Base-by-base conservation (phyloP, 2,888 invertebrate genomes). In the Drosophila engyochracea region DNA sequence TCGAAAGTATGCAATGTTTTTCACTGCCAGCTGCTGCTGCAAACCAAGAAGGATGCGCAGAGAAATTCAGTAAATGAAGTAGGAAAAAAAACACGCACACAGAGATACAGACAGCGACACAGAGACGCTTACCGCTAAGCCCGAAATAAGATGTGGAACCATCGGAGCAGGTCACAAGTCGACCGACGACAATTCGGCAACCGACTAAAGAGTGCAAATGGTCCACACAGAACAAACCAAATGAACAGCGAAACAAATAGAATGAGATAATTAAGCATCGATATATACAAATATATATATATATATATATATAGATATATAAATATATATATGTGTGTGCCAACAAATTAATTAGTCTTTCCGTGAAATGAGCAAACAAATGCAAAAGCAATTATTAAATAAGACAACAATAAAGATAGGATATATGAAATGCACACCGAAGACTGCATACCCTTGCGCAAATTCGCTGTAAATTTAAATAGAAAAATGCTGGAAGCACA, bases 361-460 rank as follows among this genome's bases (percentile, higher is more conserved):
- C 52, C 60, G 64, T 44, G 54, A 76, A 51, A 61, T 69, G 54
- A 65, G 77, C 77, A 77, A 76, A 76, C 76, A 76, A 73, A 68
- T 61, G 57, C 53, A 64, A 61, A 76, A 61, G 77, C 73, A 77
- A 74, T 69, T 63, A 69, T 64, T 49, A 57, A 31, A 28, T 52
- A 60, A 41, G 47, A 39, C 57, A 58, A 74, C n/a, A 52, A 61
- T 25, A 16, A 9, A 60, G 44, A 47, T 25, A 16, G 9, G 9
- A 25, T 47, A 25, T 16, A 16, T 25, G 25, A 47, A 16, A 9
- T 25, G 9, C 47, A 25, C 47, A 47, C 47, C 47, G 28, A 25
- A 9, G 4, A 25, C 28, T 47, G 47, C 25, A 25, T 25, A 47
- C 47, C 47, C 25, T 47, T 47, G 16, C 5, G 16, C 0, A 41